Percentiles rank a stretch among this genome's conserved stretches.
These are phyloP conservation scores for Corydoras sp. DNA, from an alignment of 2,113 vertebrate species.

Conservation along the genomic window DNA sequence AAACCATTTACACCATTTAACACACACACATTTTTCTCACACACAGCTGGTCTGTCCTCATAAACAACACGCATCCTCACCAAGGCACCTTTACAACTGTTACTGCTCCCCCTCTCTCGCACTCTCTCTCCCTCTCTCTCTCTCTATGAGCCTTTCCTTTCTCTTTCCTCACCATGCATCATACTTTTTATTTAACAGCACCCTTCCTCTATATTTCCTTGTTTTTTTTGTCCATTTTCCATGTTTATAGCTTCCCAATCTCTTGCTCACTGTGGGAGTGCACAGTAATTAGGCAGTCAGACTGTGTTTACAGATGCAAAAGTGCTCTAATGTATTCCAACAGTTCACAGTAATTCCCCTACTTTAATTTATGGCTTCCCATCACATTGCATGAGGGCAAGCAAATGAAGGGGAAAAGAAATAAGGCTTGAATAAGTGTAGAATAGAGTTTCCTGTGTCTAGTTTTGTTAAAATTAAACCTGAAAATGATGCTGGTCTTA, in stretches of 20 bases:
- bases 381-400: slow-evolving; percentile 59
- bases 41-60: slow-evolving; percentile 17
- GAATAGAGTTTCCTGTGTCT: too few relatives aligned
- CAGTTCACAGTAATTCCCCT: slow-evolving; percentile 74
- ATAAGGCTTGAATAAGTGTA: too few relatives aligned
- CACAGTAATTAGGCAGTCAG: slow-evolving; percentile 73
- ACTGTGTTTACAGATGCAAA: slow-evolving; percentile 74
- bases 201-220: slow-evolving; percentile 9
- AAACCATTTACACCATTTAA: slow-evolving; percentile 20
- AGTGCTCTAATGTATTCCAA: slow-evolving; percentile 73
- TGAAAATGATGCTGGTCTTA: too few relatives aligned
- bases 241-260: slow-evolving; percentile 46
- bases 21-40: slow-evolving; percentile 4
- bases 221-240: slow-evolving; percentile 1
- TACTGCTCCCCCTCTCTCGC: slow-evolving; percentile 14
- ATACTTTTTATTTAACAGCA: not conserved
- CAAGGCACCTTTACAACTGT: slow-evolving; percentile 12
- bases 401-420: slow-evolving; percentile 38
- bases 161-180: too few relatives aligned
- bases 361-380: slow-evolving; percentile 74
- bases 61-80: slow-evolving; percentile 15
- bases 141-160: not conserved
- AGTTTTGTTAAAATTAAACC: too few relatives aligned
- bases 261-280: slow-evolving; percentile 62
- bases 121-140: not conserved